A percentile compares a stretch with the other conserved stretches of the same genome.
Evolutionary conservation across 2,113 vertebrate species (phyloP).

Genomic region (Amphiprion percula): DNA sequence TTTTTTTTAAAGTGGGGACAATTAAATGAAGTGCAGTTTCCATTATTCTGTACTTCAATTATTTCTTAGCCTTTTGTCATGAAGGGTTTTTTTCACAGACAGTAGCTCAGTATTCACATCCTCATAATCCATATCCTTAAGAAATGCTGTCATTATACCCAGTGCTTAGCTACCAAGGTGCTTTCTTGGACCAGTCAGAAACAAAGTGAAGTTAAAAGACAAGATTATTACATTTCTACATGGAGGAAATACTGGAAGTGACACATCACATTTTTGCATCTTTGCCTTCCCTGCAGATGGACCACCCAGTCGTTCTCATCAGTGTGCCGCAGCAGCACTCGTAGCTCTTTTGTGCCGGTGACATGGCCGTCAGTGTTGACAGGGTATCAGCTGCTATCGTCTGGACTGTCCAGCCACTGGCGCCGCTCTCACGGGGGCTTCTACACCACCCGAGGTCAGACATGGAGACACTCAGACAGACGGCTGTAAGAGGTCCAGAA

Average conservation of each 20-base stretch:
- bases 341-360: conserved; percentile 31
- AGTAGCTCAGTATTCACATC: background rate
- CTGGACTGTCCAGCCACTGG: conserved; percentile 62
- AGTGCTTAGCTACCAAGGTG: background rate
- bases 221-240: background rate
- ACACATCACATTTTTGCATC: background rate
- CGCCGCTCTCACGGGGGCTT: conserved; percentile 55
- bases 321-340: conserved; percentile 36
- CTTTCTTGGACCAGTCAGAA: background rate
- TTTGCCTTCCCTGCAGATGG: conserved; percentile 1
- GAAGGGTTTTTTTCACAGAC: too few species aligned
- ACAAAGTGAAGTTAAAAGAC: background rate
- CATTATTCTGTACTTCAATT: too few species aligned
- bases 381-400: conserved; percentile 60
- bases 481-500: conserved; percentile 35
- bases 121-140: background rate
- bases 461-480: conserved; percentile 27
- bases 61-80: too few species aligned
- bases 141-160: background rate
- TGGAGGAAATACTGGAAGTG: background rate
- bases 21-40: too few species aligned
- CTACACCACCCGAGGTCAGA: conserved; percentile 41
- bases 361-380: conserved; percentile 62
- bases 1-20: too few species aligned
- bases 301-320: conserved; percentile 20